Conservation (phyloP, 2,888 invertebrate species). For the Clostera curtula region DNA sequence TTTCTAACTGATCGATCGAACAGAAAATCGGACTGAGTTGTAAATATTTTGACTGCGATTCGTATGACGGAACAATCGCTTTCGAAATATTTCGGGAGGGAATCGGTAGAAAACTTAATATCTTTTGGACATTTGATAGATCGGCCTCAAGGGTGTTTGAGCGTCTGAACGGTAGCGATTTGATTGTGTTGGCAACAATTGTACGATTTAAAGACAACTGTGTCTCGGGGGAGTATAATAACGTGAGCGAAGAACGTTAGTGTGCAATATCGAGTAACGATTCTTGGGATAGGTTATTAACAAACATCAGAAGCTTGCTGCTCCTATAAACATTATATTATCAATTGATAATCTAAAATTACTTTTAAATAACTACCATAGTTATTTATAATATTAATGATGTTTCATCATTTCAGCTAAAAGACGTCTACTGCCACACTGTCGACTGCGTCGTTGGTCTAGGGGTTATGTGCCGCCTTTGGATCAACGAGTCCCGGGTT, state of each 20-base stretch:
- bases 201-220: constrained; percentile 29
- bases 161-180: constrained; percentile 44
- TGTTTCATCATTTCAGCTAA: too few relatives aligned
- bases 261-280: too few relatives aligned
- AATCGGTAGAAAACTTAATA: constrained; percentile 53
- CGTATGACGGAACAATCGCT: constrained; percentile 68
- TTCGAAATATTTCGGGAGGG: constrained; percentile 47
- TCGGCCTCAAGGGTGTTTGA: constrained; percentile 53
- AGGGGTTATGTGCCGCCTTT: too few relatives aligned
- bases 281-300: too few relatives aligned
- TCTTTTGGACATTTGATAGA: constrained; percentile 60
- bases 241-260: constrained; percentile 12
- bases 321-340: too few relatives aligned
- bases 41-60: constrained; percentile 70
- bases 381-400: too few relatives aligned
- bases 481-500: too few relatives aligned
- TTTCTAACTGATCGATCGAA: constrained; percentile 62
- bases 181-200: constrained; percentile 31
- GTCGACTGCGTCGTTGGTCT: too few relatives aligned
- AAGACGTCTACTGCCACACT: too few relatives aligned
- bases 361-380: too few relatives aligned
- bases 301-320: too few relatives aligned
- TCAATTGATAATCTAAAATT: too few relatives aligned
- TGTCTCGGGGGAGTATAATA: constrained; percentile 27
- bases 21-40: constrained; percentile 61